phyloP scores from a whole-genome alignment of 2,797 vertebrate genomes.

The Argyrosomus regius region DNA sequence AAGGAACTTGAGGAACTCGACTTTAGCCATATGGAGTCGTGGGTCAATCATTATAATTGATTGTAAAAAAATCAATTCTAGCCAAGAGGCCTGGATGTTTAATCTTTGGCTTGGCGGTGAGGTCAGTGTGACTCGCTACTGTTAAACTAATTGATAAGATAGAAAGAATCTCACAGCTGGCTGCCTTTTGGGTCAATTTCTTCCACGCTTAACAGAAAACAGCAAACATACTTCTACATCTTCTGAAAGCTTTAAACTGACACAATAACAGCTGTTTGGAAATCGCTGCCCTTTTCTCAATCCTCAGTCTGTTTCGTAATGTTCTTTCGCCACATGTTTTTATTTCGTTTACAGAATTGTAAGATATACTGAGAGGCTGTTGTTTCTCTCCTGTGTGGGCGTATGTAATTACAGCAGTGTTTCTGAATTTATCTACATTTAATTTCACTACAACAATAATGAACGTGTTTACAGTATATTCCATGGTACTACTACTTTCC shows the following conservation, averaged over 20 bases:
- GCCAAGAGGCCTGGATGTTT: background rate
- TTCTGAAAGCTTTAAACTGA: background rate
- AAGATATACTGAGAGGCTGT: background rate
- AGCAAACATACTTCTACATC: background rate
- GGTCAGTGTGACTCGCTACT: constrained; percentile 46
- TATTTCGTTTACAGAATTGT: background rate
- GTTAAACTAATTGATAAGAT: constrained; percentile 37
- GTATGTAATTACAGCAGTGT: background rate
- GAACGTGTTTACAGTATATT: background rate
- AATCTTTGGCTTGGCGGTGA: constrained; percentile 34
- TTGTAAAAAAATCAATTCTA: too few species aligned
- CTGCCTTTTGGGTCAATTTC: background rate
- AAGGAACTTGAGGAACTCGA: background rate
- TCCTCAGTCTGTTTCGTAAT: background rate
- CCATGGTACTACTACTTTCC: background rate
- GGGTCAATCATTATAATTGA: too few species aligned
- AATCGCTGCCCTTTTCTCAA: background rate
- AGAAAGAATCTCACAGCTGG: background rate
- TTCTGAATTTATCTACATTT: background rate
- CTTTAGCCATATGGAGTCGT: background rate
- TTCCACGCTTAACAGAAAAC: background rate
- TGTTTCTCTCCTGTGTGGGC: background rate
- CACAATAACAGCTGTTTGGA: background rate
- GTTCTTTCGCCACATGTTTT: background rate
- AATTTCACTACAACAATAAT: background rate